These are phyloP conservation scores for Xiphorhynchus elegans DNA, from an alignment of 2,113 vertebrate genomes.

Conservation along the genomic window DNA sequence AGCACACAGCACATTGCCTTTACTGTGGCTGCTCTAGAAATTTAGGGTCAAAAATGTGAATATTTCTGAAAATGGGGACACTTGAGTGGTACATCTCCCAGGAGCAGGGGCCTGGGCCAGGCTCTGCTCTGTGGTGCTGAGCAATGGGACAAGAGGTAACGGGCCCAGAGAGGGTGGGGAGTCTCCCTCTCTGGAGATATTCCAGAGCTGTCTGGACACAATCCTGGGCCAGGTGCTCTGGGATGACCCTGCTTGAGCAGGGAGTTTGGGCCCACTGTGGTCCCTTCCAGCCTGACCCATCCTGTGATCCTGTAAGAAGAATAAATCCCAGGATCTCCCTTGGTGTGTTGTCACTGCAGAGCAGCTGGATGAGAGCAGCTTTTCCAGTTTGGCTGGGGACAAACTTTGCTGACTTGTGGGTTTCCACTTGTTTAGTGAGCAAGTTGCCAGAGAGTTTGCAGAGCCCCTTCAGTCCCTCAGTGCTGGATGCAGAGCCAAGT, in stretches of 20 bases:
- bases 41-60: not conserved
- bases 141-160: not conserved
- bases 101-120: not conserved
- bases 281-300: not conserved
- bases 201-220: not conserved
- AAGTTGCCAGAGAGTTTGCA: not conserved
- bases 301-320: not conserved
- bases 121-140: not conserved
- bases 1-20: accelerated
- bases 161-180: not conserved
- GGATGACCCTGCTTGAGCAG: not conserved
- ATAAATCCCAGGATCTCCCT: accelerated
- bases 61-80: not conserved
- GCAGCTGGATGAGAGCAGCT: not conserved
- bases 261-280: not conserved
- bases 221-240: not conserved
- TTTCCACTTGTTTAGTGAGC: not conserved
- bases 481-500: not conserved
- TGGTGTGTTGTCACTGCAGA: not conserved
- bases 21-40: not conserved
- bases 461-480: not conserved
- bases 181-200: not conserved
- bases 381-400: not conserved
- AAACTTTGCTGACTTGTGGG: not conserved
- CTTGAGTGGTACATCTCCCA: not conserved